phyloP scores from a whole-genome alignment of 2,113 vertebrate genomes.

The Charadrius vociferus region DNA sequence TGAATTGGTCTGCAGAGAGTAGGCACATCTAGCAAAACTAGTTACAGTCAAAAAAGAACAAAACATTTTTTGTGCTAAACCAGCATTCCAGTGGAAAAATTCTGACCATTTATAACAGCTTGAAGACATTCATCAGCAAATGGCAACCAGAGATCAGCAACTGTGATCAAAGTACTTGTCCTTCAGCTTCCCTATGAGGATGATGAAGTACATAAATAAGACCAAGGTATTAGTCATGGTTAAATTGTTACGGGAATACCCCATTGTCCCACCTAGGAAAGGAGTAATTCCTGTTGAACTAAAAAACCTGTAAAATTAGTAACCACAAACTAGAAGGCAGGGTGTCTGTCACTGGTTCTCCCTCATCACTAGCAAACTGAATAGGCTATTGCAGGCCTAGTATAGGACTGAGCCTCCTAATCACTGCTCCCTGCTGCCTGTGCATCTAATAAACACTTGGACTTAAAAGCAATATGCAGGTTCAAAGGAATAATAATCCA shows the following conservation, averaged over 20 bases:
- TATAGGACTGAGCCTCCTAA: not conserved
- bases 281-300: not conserved
- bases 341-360: not conserved
- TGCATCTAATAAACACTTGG: not conserved
- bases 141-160: not conserved
- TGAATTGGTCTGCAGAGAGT: not conserved
- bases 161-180: not conserved
- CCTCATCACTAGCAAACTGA: not conserved
- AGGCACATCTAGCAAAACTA: not conserved
- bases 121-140: not conserved
- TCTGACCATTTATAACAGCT: not conserved
- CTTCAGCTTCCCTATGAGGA: not conserved
- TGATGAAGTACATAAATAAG: not conserved
- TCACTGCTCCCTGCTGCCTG: not conserved
- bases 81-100: not conserved
- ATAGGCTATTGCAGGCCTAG: not conserved
- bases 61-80: not conserved
- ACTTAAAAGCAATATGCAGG: not conserved
- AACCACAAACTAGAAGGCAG: not conserved
- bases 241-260: not conserved
- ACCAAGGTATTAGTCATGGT: not conserved
- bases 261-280: not conserved
- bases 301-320: not conserved
- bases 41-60: not conserved
- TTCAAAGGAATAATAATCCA: not conserved